Percentiles rank a stretch among this genome's conserved stretches.
Evolutionary conservation across 2,113 vertebrate genomes (phyloP).

Genomic region (Prunella fulvescens): DNA sequence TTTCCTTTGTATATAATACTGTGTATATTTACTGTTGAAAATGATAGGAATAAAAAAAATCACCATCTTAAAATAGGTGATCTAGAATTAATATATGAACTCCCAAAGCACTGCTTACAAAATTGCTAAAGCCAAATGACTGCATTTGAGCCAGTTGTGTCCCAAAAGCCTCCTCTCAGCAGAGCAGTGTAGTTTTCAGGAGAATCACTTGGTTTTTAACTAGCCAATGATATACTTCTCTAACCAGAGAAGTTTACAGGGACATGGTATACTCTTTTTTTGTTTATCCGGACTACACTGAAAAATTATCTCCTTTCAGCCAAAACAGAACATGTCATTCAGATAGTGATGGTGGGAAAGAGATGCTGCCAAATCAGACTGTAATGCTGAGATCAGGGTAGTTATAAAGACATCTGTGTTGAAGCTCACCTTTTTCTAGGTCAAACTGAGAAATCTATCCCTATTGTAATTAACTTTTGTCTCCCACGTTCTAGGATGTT

Average conservation of each 20-base stretch:
- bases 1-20: neutral
- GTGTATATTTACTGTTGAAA: neutral
- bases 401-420: neutral
- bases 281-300: neutral
- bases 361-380: neutral
- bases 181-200: neutral
- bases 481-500: neutral
- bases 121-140: neutral
- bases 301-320: neutral
- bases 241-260: neutral
- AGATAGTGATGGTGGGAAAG: neutral
- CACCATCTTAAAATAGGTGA: neutral
- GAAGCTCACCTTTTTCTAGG: neutral
- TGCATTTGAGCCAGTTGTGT: neutral
- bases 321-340: neutral
- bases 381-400: neutral
- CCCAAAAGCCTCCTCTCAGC: neutral
- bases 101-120: neutral
- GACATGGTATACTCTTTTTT: neutral
- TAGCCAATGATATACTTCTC: neutral
- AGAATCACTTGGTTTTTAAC: neutral
- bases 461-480: neutral
- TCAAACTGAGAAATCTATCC: neutral
- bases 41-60: neutral
- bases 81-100: neutral